Base-by-base conservation (phyloP, 2,888 invertebrate species). In the Lamellibrachia satsuma region DNA sequence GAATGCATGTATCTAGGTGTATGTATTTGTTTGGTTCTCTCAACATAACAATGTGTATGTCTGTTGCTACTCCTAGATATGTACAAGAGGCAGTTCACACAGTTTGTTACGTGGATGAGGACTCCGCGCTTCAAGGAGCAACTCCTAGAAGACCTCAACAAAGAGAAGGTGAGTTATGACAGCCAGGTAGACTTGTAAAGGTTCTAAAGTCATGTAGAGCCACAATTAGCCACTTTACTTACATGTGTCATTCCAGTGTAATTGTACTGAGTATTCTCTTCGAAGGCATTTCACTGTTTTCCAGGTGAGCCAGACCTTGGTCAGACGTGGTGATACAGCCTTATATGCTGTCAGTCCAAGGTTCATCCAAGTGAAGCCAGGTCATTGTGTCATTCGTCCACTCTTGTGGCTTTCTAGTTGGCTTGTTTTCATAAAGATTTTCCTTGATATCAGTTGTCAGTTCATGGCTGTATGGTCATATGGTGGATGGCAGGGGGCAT, bases 11-110 rank as follows among this genome's bases (percentile, higher is more conserved):
- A 91, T 91, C 27, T 52, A 92, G 91, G 55, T 92, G 91, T 91
- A 92, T 91, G 91, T 92, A 57, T 60, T 55, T 52, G 51, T 92
- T 39, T 57, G 39, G 39, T 39, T 39, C 39, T 39, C 39, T 39
- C 39, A 39, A 39, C 39, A 39, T 39, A 39, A 39, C 39, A 39
- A 92, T 91, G 57, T 92, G 60, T 60, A 92, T 92, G 90, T 92
- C 52, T 92, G 11, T 90, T 91, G 92, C 92, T 90, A 92, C 57
- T 95, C 94, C 8, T 94, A 96, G 98, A 99, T 96, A 97, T 98
- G 97, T 98, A 98, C 97, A 97, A 98, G 95, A 98, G 98, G 95
- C 98, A 99, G 96, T 98, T 98, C 96, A 97, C 98, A 97, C 97
- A 97, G 92, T 98, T 98, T 97, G 97, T 99, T 92, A 97, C 98